These are phyloP conservation scores for Pseudolaguvia tuberculata DNA, from an alignment of 2,113 vertebrate genomes.

Conservation along the genomic window DNA sequence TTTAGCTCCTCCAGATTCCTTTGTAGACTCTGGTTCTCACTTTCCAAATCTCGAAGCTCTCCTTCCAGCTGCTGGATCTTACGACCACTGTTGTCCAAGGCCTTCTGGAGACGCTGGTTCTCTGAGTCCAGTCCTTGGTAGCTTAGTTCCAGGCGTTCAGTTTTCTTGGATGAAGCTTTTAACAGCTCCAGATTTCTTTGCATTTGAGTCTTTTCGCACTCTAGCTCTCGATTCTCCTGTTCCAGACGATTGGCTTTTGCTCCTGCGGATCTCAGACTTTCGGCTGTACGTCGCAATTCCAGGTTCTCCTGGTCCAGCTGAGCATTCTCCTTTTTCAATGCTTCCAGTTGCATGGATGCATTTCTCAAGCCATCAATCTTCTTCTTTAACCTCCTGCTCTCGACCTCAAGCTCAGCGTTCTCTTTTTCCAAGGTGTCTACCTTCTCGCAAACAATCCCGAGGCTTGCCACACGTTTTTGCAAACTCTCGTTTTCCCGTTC, in stretches of 20 bases:
- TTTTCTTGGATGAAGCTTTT: constrained; percentile 90
- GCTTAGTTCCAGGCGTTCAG: constrained; percentile 90
- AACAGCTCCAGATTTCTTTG: constrained; percentile 88
- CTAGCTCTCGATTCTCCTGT: constrained; percentile 88
- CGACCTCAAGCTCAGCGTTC: constrained; percentile 82
- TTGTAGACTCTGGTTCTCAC: constrained; percentile 89
- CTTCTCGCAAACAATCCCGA: constrained; percentile 93
- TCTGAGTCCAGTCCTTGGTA: constrained; percentile 94
- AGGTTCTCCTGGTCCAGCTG: constrained; percentile 94
- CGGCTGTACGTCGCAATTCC: constrained; percentile 80
- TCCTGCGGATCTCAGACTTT: constrained; percentile 78
- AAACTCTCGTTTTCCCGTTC: constrained; percentile 87
- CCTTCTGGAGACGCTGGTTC: constrained; percentile 94
- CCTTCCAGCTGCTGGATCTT: constrained; percentile 92
- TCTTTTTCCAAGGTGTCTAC: constrained; percentile 86
- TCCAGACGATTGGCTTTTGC: constrained; percentile 86
- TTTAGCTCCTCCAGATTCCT: constrained; percentile 91
- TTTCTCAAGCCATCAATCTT: constrained; percentile 84
- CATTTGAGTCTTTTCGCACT: constrained; percentile 86
- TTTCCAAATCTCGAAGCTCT: constrained; percentile 88
- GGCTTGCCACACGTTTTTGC: constrained; percentile 86
- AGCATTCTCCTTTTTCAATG: constrained; percentile 87
- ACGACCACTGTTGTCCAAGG: constrained; percentile 91
- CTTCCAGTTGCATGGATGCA: constrained; percentile 84
- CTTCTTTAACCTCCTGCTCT: constrained; percentile 89